phyloP scores from a whole-genome alignment of 1,140 invertebrate genomes.

The Elymnias hypermnestra region DNA sequence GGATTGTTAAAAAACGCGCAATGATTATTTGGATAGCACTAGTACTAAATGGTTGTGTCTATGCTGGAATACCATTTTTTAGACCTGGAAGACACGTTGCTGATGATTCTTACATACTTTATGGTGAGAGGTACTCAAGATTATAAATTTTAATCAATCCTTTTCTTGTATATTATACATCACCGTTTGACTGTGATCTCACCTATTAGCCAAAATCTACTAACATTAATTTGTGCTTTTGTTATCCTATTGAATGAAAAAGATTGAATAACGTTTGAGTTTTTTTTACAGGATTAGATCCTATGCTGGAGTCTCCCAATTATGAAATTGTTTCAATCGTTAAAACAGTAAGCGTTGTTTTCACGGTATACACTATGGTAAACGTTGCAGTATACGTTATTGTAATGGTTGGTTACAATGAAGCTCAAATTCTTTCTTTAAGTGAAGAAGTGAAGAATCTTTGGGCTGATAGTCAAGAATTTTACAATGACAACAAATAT shows the following conservation, averaged over 20 bases:
- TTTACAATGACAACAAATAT: conserved; percentile 8
- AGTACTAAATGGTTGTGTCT: conserved; percentile 20
- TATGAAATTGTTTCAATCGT: conserved; percentile 26
- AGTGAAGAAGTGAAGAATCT: conserved; percentile 33
- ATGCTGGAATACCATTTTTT: conserved; percentile 20
- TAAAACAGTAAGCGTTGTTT: not conserved
- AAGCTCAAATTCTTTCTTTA: conserved; percentile 34
- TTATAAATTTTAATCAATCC: too few species aligned
- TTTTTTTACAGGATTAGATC: not conserved
- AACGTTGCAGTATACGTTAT: conserved; percentile 26
- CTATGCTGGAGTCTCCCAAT: conserved; percentile 22
- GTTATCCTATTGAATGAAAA: too few species aligned
- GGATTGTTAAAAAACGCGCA: conserved; percentile 2
- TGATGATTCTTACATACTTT: conserved; percentile 17
- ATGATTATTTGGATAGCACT: conserved; percentile 21
- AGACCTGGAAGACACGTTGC: conserved; percentile 23
- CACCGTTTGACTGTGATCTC: too few species aligned
- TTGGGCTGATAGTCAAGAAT: conserved; percentile 28
- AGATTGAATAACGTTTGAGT: too few species aligned
- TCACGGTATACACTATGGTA: conserved; percentile 18
- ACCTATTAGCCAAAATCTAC: too few species aligned
- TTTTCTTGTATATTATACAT: too few species aligned
- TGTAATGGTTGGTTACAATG: conserved; percentile 34
- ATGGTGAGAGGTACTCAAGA: conserved; percentile 12
- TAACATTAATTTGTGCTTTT: too few species aligned